Evolutionary conservation across 2,888 invertebrate species (phyloP), one percentile per base, ranked within the genome.

Genomic region (Mystacides longicornis): DNA sequence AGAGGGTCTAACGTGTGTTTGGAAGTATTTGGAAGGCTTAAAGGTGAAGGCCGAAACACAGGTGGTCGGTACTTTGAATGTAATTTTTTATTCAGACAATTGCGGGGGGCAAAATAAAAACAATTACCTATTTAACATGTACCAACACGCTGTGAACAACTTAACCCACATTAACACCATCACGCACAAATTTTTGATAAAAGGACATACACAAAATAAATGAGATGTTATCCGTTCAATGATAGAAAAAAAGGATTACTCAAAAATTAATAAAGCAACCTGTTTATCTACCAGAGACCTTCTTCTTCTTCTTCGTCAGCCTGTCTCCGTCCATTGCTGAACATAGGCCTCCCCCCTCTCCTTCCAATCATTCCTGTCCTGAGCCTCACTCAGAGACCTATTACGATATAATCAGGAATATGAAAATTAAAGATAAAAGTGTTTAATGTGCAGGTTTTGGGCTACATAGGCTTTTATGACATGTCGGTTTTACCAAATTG

Each of bases 1-100:
- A 11, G 46, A 7, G 46, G 46, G 18, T 11, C 46, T 20, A 46
- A 46, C 20, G 11, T 21, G 46, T 21, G 46, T 46, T 21, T 46
- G 11, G 21, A 18, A 21, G 19, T 46, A 16, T 21, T 21, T 46
- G 21, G n/a, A 46, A 46, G 18, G 20, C 27, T n/a, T n/a, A 43
- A 43, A 43, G 14, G n/a, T 5, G 43, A 11, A 43, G 14, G 43
- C 43, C 14, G 43, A 43, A 14, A 43, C 43, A 5, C 43, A n/a
- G 18, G 43, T 16, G 18, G 18, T 4, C n/a, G 18, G 43, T 43
- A 43, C n/a, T 19, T 48, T 48, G 21, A 19, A 19, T 48, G n/a
- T 48, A 22, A 48, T 48, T 48, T 20, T 48, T 20, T 27, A 27
- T 27, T 27, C 27, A 27, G 27, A 27, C 27, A 27, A 27, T 27